Evolutionary conservation across 2,797 vertebrate species (phyloP).

Genomic region (Trachurus trachurus): DNA sequence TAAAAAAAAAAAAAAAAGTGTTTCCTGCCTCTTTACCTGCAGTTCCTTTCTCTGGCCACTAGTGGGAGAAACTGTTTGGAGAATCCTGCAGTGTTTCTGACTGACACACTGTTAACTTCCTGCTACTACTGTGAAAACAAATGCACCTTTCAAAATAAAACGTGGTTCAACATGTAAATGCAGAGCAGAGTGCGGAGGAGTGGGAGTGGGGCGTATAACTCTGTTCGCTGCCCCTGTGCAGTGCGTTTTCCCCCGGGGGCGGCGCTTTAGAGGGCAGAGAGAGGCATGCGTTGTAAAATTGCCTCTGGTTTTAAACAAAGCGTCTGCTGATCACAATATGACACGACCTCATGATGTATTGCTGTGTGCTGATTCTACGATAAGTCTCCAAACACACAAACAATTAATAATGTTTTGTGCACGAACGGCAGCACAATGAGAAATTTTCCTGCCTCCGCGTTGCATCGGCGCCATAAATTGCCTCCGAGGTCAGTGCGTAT

Average conservation of each 20-base stretch:
- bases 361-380: slow-evolving; percentile 20
- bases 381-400: slow-evolving; percentile 36
- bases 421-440: slow-evolving; percentile 28
- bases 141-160: slow-evolving; percentile 12
- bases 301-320: slow-evolving; percentile 37
- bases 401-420: slow-evolving; percentile 57
- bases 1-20: background rate
- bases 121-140: background rate
- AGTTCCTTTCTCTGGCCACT: slow-evolving; percentile 2
- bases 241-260: slow-evolving; percentile 17
- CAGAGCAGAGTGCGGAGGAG: background rate
- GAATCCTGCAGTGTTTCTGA: slow-evolving; percentile 4
- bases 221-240: background rate
- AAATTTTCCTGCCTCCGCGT: slow-evolving; percentile 49
- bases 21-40: background rate
- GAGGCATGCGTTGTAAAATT: slow-evolving; percentile 19
- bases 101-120: background rate
- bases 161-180: slow-evolving; percentile 15
- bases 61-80: background rate
- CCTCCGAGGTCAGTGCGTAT: slow-evolving; percentile 63
- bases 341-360: slow-evolving; percentile 38
- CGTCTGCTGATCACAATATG: slow-evolving; percentile 46
- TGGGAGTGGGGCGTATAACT: background rate
- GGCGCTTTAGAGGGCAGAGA: slow-evolving; percentile 28
- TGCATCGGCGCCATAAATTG: slow-evolving; percentile 53